A percentile compares a stretch with the other conserved stretches of the same genome.
These are phyloP conservation scores for Cryptus viduatorius DNA, from an alignment of 2,888 invertebrate species.

Conservation along the genomic window DNA sequence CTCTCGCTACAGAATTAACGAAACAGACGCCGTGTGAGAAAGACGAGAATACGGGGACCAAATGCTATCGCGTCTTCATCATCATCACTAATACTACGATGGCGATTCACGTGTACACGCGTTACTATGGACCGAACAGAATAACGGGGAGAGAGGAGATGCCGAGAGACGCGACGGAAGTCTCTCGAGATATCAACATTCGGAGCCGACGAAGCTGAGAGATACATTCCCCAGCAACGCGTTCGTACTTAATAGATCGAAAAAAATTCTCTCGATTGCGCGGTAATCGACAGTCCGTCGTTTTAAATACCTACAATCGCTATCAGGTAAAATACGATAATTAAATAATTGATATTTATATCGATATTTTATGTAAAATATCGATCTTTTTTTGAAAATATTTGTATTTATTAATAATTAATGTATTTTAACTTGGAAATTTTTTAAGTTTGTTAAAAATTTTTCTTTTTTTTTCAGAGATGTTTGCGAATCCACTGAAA, in stretches of 20 bases:
- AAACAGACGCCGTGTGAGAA: slow-evolving; percentile 31
- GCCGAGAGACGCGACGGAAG: slow-evolving; percentile 59
- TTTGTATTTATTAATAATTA: neutral
- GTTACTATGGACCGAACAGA: slow-evolving; percentile 20
- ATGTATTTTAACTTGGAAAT: neutral
- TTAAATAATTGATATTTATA: no score
- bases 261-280: no score
- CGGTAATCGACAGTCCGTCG: neutral
- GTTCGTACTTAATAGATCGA: neutral
- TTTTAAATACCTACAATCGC: neutral
- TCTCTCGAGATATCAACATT: slow-evolving; percentile 61
- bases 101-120: neutral
- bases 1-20: neutral
- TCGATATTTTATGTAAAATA: no score
- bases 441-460: neutral
- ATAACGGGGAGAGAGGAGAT: slow-evolving; percentile 51
- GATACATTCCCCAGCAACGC: slow-evolving; percentile 5
- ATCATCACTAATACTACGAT: neutral
- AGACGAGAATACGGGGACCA: neutral
- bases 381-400: neutral
- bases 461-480: slow-evolving; percentile 68
- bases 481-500: slow-evolving; percentile 81
- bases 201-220: slow-evolving; percentile 44
- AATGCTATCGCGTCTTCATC: slow-evolving; percentile 11
- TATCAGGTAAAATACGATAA: neutral